Evolutionary conservation across 2,113 vertebrate species (phyloP), one percentile per base, ranked within the genome.

Genomic region (Xenotilapia caudafasciata): DNA sequence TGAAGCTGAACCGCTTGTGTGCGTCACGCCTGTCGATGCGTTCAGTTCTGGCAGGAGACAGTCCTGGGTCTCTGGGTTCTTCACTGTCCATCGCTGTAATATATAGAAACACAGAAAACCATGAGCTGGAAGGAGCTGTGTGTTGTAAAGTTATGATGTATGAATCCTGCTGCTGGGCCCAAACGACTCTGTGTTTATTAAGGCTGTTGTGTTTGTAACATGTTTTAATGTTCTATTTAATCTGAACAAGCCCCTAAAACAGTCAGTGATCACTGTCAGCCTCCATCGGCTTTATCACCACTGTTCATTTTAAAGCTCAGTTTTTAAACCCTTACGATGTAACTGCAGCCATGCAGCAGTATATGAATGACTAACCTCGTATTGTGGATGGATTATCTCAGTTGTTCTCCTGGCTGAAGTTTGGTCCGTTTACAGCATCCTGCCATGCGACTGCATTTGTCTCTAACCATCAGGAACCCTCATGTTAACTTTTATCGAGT

Each of bases 281-380:
- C 2, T 6, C 8, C 0, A 0, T 58, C 5, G 1, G 7, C 9
- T 58, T 28, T 15, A 56, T 56, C 0, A 9, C 23, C 23, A 15
- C 13, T 15, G 7, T 15, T 58, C 55, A 58, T 58, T 28, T 58
- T 58, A 58, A 28, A 58, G 23, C 55, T 58, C 23, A 15, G 23
- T 0, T 0, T 15, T 58, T 58, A 58, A 28, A 5, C 0, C 6
- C 7, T 58, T 58, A 2, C 0, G 0, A 1, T 28, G 23, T 15
- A 5, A 0, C 55, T 9, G 0, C 55, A 56, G 23, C 55, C 23
- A 2, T 17, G 55, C 55, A 15, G 55, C 13, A 56, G 55, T 15
- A 9, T 28, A 28, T 56, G 0, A 2, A 28, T 9, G 3, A 15
- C 55, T 56, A 56, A 56, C 55, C 13, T 56, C 0, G 0, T 56